Evolutionary conservation across 2,888 invertebrate genomes (phyloP), one percentile per base, ranked within the genome.

Genomic region (Alloscopus bannaensis): DNA sequence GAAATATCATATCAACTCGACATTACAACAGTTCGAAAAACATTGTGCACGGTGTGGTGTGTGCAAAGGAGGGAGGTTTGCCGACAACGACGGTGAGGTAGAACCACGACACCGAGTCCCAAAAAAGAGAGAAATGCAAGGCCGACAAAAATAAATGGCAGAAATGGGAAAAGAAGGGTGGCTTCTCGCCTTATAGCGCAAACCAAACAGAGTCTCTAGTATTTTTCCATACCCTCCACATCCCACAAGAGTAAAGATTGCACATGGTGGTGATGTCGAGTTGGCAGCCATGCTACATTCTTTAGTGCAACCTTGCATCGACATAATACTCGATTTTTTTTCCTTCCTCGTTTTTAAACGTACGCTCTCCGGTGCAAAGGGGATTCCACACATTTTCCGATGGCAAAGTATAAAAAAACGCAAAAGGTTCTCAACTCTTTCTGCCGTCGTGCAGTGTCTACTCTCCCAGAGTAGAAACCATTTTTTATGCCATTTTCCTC

Each of bases 81-180:
- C 11, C 11, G n/a, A 47, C 11, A 18, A n/a, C n/a, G n/a, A 47
- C 11, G n/a, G 47, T 47, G 47, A 18, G 11, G 47, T 16, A n/a
- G 59, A 20, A n/a, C n/a, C n/a, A n/a, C n/a, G n/a, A n/a, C n/a
- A n/a, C 31, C 55, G 55, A 55, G 55, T 29, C 59, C 59, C n/a
- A n/a, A n/a, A n/a, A n/a, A n/a, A 59, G 20, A 59, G 31, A 60
- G 45, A 57, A 59, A 69, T 62, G 62, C 69, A 76, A 77, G 64
- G 42, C 55, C 69, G 57, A 77, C 62, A 69, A 69, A 77, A n/a
- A 69, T 77, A 77, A 76, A 77, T 77, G 76, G 69, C 76, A 77
- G 76, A 77, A 62, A 52, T 45, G 29, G 65, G 24, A 24, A 42
- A 69, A 77, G 76, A 69, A 75, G 75, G 75, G 76, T 77, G 69